Conservation (phyloP, 2,797 vertebrate genomes). For the Hozukius guyotensis region DNA sequence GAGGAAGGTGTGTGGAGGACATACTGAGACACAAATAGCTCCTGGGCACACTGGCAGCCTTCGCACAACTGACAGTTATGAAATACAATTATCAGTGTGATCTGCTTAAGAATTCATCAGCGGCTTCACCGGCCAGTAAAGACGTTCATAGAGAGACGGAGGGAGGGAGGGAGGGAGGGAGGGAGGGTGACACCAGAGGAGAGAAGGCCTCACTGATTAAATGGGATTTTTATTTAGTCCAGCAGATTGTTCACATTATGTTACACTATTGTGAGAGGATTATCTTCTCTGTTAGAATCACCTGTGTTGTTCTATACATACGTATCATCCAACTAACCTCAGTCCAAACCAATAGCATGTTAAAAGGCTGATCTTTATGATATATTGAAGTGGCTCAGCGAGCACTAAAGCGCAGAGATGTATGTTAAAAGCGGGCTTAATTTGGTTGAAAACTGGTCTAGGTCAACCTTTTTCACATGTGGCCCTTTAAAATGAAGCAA, state of each 20-base stretch:
- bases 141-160: slow-evolving; percentile 70
- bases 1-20: slow-evolving; percentile 63
- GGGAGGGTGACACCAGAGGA: slow-evolving; percentile 28
- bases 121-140: slow-evolving; percentile 86
- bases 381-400: not conserved
- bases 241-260: slow-evolving; percentile 72
- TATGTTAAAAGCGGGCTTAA: not conserved
- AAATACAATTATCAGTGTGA: slow-evolving; percentile 98
- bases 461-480: not conserved
- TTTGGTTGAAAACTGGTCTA: not conserved
- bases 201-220: slow-evolving; percentile 67
- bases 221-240: slow-evolving; percentile 75
- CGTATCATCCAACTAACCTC: not conserved
- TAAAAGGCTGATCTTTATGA: not conserved
- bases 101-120: slow-evolving; percentile 96
- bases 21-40: slow-evolving; percentile 88
- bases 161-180: not conserved
- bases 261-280: slow-evolving; percentile 49
- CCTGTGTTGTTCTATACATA: not conserved
- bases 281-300: slow-evolving; percentile 37
- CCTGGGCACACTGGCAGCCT: slow-evolving; percentile 89
- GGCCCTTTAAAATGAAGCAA: not conserved
- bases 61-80: slow-evolving; percentile 91
- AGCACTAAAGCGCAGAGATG: not conserved
- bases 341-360: not conserved